Percentiles rank a stretch among this genome's conserved stretches.
These are phyloP conservation scores for Ciconia maguari DNA, from an alignment of 2,113 vertebrate genomes.

Conservation along the genomic window DNA sequence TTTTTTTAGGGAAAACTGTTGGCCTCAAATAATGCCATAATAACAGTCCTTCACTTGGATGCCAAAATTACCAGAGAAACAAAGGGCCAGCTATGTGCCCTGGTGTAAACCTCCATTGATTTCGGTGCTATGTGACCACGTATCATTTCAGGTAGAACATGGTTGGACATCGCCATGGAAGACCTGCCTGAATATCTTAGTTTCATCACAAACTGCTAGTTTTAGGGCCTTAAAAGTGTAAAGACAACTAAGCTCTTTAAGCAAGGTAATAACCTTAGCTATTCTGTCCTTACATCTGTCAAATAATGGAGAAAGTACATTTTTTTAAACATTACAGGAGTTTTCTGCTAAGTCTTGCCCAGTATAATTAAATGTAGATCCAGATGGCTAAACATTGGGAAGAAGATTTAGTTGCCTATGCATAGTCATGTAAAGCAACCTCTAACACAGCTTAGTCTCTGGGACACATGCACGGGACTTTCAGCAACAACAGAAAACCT, in stretches of 20 bases:
- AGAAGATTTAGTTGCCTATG: background rate
- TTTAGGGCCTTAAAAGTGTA: background rate
- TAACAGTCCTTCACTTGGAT: background rate
- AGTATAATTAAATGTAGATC: background rate
- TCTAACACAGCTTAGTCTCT: background rate
- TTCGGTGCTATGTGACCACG: fast-evolving
- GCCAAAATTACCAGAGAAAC: background rate
- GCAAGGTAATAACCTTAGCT: background rate
- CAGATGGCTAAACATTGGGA: background rate
- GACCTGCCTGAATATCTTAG: background rate
- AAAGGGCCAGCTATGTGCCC: background rate
- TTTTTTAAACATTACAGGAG: background rate
- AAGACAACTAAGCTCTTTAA: background rate
- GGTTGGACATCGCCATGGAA: background rate
- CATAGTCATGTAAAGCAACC: background rate
- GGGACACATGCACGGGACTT: background rate
- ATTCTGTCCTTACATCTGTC: background rate
- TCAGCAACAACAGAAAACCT: background rate
- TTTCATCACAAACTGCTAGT: background rate
- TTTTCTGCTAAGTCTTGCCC: background rate
- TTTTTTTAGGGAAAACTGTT: background rate
- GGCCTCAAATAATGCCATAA: background rate
- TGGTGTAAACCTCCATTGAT: background rate
- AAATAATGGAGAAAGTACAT: background rate
- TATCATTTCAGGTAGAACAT: fast-evolving